Base-by-base conservation (phyloP, 2,888 invertebrate species). In the Aphodius sticticus region DNA sequence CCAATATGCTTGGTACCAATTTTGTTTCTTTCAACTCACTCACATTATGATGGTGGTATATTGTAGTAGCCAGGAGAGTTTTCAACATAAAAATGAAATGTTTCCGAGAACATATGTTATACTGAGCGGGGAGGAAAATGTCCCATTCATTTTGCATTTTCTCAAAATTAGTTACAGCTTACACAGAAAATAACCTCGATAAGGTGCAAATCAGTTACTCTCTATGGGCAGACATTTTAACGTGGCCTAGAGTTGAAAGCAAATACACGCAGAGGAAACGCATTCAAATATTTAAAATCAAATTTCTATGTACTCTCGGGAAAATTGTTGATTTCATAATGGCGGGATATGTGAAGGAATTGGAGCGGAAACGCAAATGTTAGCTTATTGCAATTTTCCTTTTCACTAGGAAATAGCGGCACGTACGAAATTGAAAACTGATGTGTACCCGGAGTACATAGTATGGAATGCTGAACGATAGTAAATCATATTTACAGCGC, bases 351-450 rank as follows among this genome's bases (percentile, higher is more conserved):
- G 53, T 53, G 12, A 9, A 53, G 53, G 53, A 53, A 53, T 53
- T 53, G 53, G 53, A 53, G 53, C 53, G 53, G 53, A 53, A 53
- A 53, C 53, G 53, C 12, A 7, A 53, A 53, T 53, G 53, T 53
- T 53, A 53, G 53, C 53, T 53, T 53, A 53, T 53, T 53, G 53
- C 53, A 53, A 53, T 53, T 53, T 53, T 53, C 53, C 53, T 53
- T 53, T 53, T 53, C 53, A 53, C 53, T 53, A 9, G 53, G 53
- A 53, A 53, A 53, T 53, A 53, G 53, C 53, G 53, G 53, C 53
- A 53, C 53, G 53, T 53, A 53, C 53, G 53, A 53, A 53, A 53
- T 53, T 53, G 53, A 53, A 53, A 53, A 53, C 53, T 53, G 53
- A 53, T 53, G 53, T 53, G 53, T 53, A 53, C 12, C 53, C 53